Conservation (phyloP, 2,888 invertebrate genomes). For the Metopia argyrocephala region DNA sequence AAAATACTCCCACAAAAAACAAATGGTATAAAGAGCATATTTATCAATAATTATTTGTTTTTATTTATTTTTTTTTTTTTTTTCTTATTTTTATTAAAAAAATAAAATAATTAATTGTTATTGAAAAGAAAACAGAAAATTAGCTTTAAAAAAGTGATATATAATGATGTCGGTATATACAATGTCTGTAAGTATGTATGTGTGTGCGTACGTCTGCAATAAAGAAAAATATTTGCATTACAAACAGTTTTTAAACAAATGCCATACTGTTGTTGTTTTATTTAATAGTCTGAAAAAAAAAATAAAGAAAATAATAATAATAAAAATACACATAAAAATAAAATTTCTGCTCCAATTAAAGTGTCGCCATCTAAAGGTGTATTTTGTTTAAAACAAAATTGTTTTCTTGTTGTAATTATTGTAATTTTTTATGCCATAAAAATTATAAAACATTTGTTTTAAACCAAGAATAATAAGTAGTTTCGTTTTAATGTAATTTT, state of each 20-base stretch:
- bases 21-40: no score
- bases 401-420: constrained; percentile 2
- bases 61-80: no score
- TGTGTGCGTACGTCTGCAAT: no score
- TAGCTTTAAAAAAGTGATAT: no score
- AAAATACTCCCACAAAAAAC: no score
- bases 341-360: constrained; percentile 61
- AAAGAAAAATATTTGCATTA: not conserved
- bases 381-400: constrained; percentile 1
- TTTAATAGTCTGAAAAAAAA: not conserved
- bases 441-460: not conserved
- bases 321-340: constrained; percentile 12
- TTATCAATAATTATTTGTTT: no score
- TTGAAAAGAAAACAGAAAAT: no score
- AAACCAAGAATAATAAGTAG: not conserved
- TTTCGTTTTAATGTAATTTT: not conserved
- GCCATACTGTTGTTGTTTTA: not conserved
- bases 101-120: no score
- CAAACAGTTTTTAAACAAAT: not conserved
- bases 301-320: not conserved
- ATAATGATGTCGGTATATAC: no score
- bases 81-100: no score
- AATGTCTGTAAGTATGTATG: no score
- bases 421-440: not conserved
- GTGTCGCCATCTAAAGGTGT: constrained; percentile 53